Percentiles rank a stretch among this genome's conserved stretches.
Conservation (phyloP, 2,888 invertebrate species). For the Periphyllus acericola region DNA sequence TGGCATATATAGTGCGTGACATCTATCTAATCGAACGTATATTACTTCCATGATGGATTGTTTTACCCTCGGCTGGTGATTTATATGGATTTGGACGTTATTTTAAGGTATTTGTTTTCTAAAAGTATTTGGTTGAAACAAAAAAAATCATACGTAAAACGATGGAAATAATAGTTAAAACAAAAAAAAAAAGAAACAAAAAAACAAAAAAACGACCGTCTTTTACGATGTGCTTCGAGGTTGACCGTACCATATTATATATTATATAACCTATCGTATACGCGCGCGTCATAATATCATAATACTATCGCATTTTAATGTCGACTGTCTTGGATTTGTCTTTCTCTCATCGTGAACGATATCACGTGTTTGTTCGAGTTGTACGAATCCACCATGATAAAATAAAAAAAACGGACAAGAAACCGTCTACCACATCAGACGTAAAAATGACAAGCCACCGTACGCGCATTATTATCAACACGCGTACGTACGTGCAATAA, state of each 20-base stretch:
- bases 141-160: background rate
- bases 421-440: slow-evolving; percentile 32
- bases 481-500: slow-evolving; percentile 54
- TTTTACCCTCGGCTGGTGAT: no score
- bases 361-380: background rate
- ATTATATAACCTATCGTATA: background rate
- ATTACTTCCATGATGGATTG: no score
- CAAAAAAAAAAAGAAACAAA: background rate
- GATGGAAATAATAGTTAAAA: background rate
- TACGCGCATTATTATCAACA: slow-evolving; percentile 36
- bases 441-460: slow-evolving; percentile 52
- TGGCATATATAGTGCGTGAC: no score
- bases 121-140: background rate
- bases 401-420: slow-evolving; percentile 29
- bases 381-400: slow-evolving; percentile 31
- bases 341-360: background rate
- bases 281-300: background rate
- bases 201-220: background rate
- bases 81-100: no score
- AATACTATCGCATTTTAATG: background rate
- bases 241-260: background rate
- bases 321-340: background rate
- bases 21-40: no score
- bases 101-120: no score
- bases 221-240: slow-evolving; percentile 40